Conservation (phyloP, 2,113 vertebrate species). For the Tinamus guttatus region DNA sequence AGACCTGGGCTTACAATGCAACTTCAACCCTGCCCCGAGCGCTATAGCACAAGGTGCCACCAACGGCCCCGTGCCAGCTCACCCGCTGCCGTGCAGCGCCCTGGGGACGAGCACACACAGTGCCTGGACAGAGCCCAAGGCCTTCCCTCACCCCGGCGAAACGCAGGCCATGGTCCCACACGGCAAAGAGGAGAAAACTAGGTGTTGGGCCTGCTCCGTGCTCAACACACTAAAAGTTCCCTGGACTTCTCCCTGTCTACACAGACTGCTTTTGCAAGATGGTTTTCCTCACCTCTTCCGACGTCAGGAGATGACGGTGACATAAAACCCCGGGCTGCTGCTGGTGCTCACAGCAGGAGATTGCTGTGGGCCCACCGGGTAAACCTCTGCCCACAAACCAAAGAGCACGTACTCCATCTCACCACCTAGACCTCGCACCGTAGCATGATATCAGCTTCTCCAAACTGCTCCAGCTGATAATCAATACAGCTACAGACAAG, state of each 20-base stretch:
- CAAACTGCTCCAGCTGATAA: not conserved
- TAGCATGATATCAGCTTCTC: not conserved
- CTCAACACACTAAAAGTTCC: not conserved
- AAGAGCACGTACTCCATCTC: not conserved
- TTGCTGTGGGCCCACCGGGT: rapidly evolving
- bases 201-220: not conserved
- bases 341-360: not conserved
- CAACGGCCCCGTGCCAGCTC: not conserved
- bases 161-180: not conserved
- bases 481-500: constrained; percentile 33
- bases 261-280: not conserved
- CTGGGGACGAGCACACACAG: not conserved
- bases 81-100: rapidly evolving
- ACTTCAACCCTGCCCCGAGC: not conserved
- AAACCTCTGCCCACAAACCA: not conserved
- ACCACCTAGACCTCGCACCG: not conserved
- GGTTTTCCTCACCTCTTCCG: not conserved
- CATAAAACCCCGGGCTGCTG: not conserved
- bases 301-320: not conserved
- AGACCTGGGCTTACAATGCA: rapidly evolving
- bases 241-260: not conserved
- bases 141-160: not conserved
- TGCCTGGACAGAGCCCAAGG: not conserved
- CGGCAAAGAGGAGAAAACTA: not conserved
- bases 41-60: not conserved